Evolutionary conservation across 2,888 invertebrate species (phyloP).

Genomic region (Macaria liturata): DNA sequence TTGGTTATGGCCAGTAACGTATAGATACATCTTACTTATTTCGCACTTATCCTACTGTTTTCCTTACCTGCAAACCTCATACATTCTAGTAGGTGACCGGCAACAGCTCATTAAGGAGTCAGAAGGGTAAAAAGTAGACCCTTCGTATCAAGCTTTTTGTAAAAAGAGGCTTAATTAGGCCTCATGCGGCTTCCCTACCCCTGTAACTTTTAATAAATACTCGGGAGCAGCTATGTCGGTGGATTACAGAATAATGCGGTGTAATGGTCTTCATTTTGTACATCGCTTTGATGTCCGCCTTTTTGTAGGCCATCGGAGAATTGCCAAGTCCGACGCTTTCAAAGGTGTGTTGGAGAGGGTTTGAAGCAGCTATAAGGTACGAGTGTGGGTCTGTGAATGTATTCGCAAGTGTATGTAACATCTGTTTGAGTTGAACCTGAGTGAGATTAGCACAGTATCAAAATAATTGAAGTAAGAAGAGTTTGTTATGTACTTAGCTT

Average conservation of each 20-base stretch:
- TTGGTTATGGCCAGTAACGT: no score
- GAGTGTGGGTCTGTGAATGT: no score
- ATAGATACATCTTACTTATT: no score
- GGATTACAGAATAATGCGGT: constrained; percentile 36
- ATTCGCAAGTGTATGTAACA: no score
- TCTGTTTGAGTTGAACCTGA: no score
- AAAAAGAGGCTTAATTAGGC: constrained; percentile 82
- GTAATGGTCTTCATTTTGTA: constrained; percentile 35
- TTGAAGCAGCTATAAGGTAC: no score
- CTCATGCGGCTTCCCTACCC: constrained; percentile 81
- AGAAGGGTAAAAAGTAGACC: constrained; percentile 74
- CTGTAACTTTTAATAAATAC: constrained; percentile 84
- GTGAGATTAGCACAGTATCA: no score
- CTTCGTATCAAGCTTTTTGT: constrained; percentile 72
- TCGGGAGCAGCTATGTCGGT: constrained; percentile 58
- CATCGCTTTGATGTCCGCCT: constrained; percentile 21
- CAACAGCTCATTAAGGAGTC: constrained; percentile 78
- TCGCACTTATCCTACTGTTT: neutral
- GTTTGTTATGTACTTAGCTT: no score
- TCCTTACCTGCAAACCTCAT: constrained; percentile 11
- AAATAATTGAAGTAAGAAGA: no score
- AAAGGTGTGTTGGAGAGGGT: neutral
- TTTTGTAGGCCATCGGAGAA: constrained; percentile 11
- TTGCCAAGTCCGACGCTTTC: neutral
- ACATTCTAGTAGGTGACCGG: constrained; percentile 55